Conservation (phyloP, 2,113 vertebrate genomes). For the Tautogolabrus adspersus region DNA sequence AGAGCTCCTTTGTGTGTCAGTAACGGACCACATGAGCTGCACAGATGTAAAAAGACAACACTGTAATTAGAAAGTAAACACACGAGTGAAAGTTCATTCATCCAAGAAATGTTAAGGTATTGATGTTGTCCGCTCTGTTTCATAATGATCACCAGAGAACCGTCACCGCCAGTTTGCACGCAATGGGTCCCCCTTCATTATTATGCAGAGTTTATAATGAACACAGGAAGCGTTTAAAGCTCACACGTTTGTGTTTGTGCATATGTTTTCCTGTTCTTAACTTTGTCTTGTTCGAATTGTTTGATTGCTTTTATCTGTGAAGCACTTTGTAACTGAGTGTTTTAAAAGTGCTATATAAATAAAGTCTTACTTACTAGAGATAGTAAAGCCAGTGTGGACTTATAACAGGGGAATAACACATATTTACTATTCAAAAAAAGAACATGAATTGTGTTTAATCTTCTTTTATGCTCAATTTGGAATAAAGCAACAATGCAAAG, state of each 20-base stretch:
- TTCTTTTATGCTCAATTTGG: neutral
- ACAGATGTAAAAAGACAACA: constrained; percentile 48
- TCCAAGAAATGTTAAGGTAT: constrained; percentile 71
- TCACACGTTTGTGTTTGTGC: neutral
- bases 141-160: constrained; percentile 55
- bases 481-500: neutral
- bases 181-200: constrained; percentile 6
- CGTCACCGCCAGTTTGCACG: constrained; percentile 32
- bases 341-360: too few relatives aligned
- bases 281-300: too few relatives aligned
- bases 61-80: constrained; percentile 65
- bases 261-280: too few relatives aligned
- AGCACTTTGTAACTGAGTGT: too few relatives aligned
- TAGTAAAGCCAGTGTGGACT: too few relatives aligned
- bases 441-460: too few relatives aligned
- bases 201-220: neutral
- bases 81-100: constrained; percentile 58
- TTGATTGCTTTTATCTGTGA: too few relatives aligned
- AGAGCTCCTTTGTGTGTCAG: constrained; percentile 6
- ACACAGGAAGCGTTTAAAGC: neutral
- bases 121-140: constrained; percentile 68
- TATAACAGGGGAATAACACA: neutral
- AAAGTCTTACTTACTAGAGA: too few relatives aligned
- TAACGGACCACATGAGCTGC: constrained; percentile 17
- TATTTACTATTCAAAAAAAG: too few relatives aligned